Conservation (phyloP, 1,140 invertebrate genomes). For the Heterodera carotae region DNA sequence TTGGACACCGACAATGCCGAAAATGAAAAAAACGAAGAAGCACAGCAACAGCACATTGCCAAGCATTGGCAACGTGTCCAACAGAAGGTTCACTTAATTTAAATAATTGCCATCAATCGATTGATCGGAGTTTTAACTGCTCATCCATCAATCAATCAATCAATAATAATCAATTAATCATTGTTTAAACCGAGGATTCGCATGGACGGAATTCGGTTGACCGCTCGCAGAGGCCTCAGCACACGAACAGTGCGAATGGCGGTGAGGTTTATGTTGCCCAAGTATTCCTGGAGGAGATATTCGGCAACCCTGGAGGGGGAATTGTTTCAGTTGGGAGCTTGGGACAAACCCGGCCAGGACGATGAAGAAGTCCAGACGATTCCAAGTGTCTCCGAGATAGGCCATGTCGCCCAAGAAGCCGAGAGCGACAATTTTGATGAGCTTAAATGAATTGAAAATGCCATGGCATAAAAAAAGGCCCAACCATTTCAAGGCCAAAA, state of each 20-base stretch:
- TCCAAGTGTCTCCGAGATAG: conserved; percentile 93
- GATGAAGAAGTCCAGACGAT: conserved; percentile 96
- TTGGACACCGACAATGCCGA: conserved; percentile 98
- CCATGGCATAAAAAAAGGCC: not conserved
- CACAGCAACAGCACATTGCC: conserved; percentile 96
- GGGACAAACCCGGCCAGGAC: conserved; percentile 84
- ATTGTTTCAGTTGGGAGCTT: conserved; percentile 7
- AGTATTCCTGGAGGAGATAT: conserved; percentile 80
- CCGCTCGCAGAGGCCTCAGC: conserved; percentile 87
- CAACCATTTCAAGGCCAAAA: conserved; percentile 30
- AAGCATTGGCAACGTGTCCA: conserved; percentile 94
- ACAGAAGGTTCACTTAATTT: conserved; percentile 72
- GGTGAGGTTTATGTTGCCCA: conserved; percentile 96
- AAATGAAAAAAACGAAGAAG: conserved; percentile 99
- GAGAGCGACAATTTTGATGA: conserved; percentile 97
- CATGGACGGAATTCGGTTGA: conserved; percentile 99
- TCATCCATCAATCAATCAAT: not conserved
- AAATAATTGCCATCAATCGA: not conserved
- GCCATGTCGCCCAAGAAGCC: conserved; percentile 90
- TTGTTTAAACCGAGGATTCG: conserved; percentile 66
- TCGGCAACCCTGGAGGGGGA: conserved; percentile 77
- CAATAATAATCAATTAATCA: not conserved
- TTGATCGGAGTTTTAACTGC: not conserved
- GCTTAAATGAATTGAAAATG: conserved; percentile 70
- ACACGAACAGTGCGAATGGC: conserved; percentile 96